Conservation (phyloP, 92 coral and sea anemone species). For the Heliopora coerulea region DNA sequence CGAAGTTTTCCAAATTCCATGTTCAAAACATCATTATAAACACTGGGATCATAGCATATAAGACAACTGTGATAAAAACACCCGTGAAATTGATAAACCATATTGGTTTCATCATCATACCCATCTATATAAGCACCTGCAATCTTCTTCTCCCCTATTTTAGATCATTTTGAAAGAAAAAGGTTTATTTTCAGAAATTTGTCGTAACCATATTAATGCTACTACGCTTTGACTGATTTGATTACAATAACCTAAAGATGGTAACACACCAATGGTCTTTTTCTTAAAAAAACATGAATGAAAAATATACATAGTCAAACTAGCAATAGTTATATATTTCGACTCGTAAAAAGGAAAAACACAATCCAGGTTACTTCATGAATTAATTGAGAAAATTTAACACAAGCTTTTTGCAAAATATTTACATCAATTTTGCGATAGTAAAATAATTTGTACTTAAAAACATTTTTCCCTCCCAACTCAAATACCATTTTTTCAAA, state of each 20-base stretch:
- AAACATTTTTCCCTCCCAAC: not conserved
- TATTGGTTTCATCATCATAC: not conserved
- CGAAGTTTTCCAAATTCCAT: not conserved
- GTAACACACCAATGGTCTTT: slow-evolving; percentile 14
- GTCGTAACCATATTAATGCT: slow-evolving; percentile 4
- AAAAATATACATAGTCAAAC: slow-evolving; percentile 25
- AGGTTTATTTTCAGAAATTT: not conserved
- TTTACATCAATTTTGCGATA: slow-evolving; percentile 25
- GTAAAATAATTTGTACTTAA: slow-evolving; percentile 19
- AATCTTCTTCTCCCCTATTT: not conserved
- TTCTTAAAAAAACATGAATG: slow-evolving; percentile 4
- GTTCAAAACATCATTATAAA: no score
- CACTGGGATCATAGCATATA: no score
- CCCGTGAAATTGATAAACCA: no score
- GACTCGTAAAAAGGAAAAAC: slow-evolving; percentile 21
- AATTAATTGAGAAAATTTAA: slow-evolving; percentile 22
- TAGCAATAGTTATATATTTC: slow-evolving; percentile 7
- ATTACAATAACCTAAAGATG: slow-evolving; percentile 23
- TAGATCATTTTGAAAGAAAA: not conserved
- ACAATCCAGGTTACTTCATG: not conserved
- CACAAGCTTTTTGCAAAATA: slow-evolving; percentile 20
- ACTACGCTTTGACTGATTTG: slow-evolving; percentile 18
- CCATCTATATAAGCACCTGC: not conserved
- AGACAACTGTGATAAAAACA: slow-evolving; percentile 1
- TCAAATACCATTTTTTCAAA: slow-evolving; percentile 19